Conservation (phyloP, 2,797 vertebrate species). For the Falco biarmicus region DNA sequence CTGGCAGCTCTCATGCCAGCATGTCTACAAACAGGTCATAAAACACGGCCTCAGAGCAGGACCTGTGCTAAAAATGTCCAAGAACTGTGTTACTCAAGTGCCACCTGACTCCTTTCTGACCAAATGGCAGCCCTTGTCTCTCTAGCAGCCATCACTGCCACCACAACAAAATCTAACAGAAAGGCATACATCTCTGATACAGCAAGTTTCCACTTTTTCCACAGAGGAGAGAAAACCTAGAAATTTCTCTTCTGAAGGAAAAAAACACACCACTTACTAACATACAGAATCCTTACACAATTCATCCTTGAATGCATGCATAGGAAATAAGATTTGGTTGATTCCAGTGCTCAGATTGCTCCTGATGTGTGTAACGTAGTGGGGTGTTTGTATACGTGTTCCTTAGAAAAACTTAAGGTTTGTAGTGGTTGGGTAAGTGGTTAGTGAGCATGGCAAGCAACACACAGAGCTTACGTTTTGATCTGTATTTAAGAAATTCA, state of each 20-base stretch:
- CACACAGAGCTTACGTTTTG: background rate
- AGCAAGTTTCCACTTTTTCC: background rate
- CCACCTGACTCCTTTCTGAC: background rate
- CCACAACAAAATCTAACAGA: background rate
- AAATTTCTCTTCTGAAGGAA: background rate
- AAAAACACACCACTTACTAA: background rate
- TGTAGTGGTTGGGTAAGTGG: background rate
- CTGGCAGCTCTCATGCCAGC: background rate
- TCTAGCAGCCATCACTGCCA: background rate
- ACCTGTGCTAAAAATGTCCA: background rate
- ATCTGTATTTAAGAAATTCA: background rate
- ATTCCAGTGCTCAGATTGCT: background rate
- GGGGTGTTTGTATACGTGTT: background rate
- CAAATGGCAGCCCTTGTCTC: background rate
- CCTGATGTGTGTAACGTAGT: background rate
- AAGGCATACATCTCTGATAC: background rate
- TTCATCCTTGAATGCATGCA: background rate
- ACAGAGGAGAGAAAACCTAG: background rate
- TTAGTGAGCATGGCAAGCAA: background rate
- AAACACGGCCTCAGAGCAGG: background rate
- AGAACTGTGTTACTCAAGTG: background rate
- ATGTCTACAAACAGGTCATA: background rate
- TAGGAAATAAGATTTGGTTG: background rate
- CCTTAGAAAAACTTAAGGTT: accelerated
- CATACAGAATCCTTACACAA: background rate